Conservation (phyloP, 2,113 vertebrate species). For the Neodon shergylaensis region DNA sequence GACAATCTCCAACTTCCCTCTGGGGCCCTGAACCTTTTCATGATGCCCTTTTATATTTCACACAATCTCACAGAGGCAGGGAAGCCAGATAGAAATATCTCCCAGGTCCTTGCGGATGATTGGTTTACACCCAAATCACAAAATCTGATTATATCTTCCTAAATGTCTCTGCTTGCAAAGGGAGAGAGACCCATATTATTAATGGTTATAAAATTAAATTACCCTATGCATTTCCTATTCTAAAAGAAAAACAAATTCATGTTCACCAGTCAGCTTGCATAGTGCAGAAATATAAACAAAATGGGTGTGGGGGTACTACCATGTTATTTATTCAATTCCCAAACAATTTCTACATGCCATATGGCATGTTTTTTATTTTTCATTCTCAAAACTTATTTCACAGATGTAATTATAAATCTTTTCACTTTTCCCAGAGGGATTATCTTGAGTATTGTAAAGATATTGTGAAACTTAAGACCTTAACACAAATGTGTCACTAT, state of each 20-base stretch:
- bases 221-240: conserved; percentile 56
- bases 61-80: not conserved
- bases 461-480: conserved; percentile 73
- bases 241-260: conserved; percentile 62
- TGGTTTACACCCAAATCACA: conserved; percentile 75
- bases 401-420: conserved; percentile 82
- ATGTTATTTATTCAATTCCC: conserved; percentile 70
- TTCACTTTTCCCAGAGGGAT: conserved; percentile 79
- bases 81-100: conserved; percentile 47
- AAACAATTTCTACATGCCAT: conserved; percentile 77
- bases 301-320: conserved; percentile 4
- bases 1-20: not conserved
- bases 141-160: conserved; percentile 77
- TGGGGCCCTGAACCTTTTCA: not conserved
- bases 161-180: conserved; percentile 72
- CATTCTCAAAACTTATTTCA: conserved; percentile 65
- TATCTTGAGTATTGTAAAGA: conserved; percentile 73
- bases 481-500: conserved; percentile 66
- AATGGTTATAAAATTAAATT: conserved; percentile 74
- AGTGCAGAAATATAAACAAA: conserved; percentile 67
- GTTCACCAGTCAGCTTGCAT: conserved; percentile 49
- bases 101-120: conserved; percentile 57
- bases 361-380: conserved; percentile 66
- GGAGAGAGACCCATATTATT: conserved; percentile 67
- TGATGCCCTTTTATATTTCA: not conserved